A percentile compares a stretch with the other conserved stretches of the same genome.
Conservation (phyloP, 2,888 invertebrate species). For the Drosophila macrospina region DNA sequence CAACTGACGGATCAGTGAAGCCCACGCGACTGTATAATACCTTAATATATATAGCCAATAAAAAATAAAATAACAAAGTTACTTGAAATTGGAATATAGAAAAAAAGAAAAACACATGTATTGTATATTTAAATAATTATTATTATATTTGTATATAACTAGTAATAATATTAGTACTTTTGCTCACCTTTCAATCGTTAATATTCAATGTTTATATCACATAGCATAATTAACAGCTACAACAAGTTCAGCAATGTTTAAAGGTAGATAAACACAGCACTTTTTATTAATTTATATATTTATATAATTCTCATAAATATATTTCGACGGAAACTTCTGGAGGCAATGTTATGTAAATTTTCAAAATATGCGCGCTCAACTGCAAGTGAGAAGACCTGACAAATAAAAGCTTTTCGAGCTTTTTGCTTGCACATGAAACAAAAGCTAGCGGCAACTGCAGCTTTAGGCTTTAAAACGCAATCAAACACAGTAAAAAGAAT, state of each 20-base stretch:
- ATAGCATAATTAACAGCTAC: background rate
- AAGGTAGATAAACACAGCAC: background rate
- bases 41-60: no score
- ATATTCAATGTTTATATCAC: background rate
- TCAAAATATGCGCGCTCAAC: constrained; percentile 47
- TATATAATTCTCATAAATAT: background rate
- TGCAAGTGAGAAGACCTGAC: constrained; percentile 24
- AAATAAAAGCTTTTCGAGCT: constrained; percentile 56
- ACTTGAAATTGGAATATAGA: no score
- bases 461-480: constrained; percentile 33
- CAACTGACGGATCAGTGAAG: no score
- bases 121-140: no score
- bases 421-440: constrained; percentile 26
- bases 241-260: background rate
- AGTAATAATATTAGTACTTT: background rate
- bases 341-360: constrained; percentile 1
- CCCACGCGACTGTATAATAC: no score
- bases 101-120: no score
- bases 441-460: constrained; percentile 55
- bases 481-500: background rate
- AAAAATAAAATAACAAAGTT: no score
- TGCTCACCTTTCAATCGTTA: background rate
- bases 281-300: constrained; percentile 1
- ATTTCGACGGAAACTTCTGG: background rate
- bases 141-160: no score